Evolutionary conservation across 1,140 invertebrate genomes (phyloP).

Genomic region (Penaeus vannamei): DNA sequence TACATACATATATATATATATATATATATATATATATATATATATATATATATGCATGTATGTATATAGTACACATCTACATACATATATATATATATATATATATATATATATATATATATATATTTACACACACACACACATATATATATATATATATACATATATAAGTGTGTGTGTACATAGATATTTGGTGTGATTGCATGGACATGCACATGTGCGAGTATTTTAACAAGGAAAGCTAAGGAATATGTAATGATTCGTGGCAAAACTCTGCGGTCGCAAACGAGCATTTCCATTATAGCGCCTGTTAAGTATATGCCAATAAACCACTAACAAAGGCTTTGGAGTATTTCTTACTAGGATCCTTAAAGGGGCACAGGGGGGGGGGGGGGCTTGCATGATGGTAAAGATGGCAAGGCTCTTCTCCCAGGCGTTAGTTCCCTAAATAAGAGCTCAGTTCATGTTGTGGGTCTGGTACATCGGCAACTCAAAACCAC

Average conservation of each 20-base stretch:
- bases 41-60: slow-evolving; percentile 7
- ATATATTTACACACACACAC: background rate
- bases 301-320: too few relatives aligned
- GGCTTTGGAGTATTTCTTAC: too few relatives aligned
- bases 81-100: background rate
- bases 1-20: slow-evolving; percentile 8
- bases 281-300: too few relatives aligned
- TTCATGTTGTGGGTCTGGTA: too few relatives aligned
- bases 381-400: too few relatives aligned
- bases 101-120: background rate
- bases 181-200: background rate
- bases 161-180: background rate
- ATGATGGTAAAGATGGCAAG: too few relatives aligned
- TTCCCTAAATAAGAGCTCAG: too few relatives aligned
- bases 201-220: background rate
- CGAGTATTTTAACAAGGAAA: background rate
- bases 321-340: too few relatives aligned
- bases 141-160: background rate
- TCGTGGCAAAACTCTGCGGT: too few relatives aligned
- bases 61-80: background rate
- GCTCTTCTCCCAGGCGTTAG: too few relatives aligned
- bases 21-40: slow-evolving; percentile 21
- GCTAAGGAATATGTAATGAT: background rate
- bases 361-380: too few relatives aligned
- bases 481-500: too few relatives aligned